A percentile compares a stretch with the other conserved stretches of the same genome.
Conservation (phyloP, 2,113 vertebrate species). For the Mormoops blainvillei region DNA sequence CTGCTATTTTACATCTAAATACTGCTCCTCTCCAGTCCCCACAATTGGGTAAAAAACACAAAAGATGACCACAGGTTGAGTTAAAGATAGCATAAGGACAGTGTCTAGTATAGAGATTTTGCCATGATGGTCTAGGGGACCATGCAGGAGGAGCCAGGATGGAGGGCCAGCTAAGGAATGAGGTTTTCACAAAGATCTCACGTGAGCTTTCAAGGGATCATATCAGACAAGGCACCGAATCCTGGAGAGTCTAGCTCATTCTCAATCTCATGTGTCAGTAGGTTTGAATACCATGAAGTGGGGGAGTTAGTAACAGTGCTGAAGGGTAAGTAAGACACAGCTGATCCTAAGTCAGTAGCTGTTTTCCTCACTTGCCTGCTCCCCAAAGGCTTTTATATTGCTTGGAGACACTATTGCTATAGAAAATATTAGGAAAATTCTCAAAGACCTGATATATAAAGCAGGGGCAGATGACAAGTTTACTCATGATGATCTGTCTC, state of each 20-base stretch:
- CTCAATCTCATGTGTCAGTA: neutral
- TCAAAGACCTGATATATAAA: neutral
- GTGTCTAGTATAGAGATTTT: neutral
- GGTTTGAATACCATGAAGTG: neutral
- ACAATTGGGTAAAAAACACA: neutral
- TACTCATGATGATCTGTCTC: neutral
- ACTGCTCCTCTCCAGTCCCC: neutral
- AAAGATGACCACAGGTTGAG: neutral
- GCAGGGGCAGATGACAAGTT: neutral
- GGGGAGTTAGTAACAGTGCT: neutral
- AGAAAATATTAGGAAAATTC: neutral
- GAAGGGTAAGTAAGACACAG: neutral
- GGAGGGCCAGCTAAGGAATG: neutral
- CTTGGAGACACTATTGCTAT: neutral
- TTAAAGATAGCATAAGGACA: neutral
- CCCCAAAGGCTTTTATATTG: too few species aligned
- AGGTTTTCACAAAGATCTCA: too few species aligned
- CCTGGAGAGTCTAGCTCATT: neutral
- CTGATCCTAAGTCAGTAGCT: neutral
- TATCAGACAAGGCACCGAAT: neutral
- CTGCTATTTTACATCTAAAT: neutral
- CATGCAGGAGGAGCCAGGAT: neutral
- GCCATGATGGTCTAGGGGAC: neutral
- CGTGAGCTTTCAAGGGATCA: neutral
- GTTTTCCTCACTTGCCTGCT: neutral